Evolutionary conservation across 2,797 vertebrate genomes (phyloP).

Genomic region (Tenualosa thibaudeaui): DNA sequence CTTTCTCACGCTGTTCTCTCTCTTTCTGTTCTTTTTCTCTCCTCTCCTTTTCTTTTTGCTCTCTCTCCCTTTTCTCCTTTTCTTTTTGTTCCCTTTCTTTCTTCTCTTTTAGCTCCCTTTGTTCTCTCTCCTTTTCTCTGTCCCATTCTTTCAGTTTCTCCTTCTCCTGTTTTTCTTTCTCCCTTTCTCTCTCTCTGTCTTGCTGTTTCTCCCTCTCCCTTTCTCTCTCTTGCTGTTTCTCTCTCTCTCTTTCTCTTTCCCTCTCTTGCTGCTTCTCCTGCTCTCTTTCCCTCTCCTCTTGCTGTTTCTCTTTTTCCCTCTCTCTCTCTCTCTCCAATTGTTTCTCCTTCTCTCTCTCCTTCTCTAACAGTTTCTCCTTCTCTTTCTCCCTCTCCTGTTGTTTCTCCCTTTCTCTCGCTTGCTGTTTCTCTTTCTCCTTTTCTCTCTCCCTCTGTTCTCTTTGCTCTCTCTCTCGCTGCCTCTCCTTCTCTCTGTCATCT

Average conservation of each 20-base stretch:
- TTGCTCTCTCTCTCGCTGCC: conserved; percentile 22
- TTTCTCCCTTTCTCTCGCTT: conserved; percentile 46
- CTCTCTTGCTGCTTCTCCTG: conserved; percentile 47
- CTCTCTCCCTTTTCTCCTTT: conserved; percentile 50
- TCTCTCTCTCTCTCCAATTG: conserved; percentile 57
- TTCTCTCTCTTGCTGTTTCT: conserved; percentile 54
- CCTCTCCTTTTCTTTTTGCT: conserved; percentile 39
- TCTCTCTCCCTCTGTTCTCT: conserved; percentile 21
- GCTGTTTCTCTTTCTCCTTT: conserved; percentile 38
- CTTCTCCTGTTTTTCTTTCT: conserved; percentile 27
- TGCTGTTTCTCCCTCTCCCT: conserved; percentile 29
- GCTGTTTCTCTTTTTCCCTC: conserved; percentile 60
- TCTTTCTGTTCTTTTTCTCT: conserved; percentile 41
- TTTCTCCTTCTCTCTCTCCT: conserved; percentile 42
- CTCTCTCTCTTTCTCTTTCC: conserved; percentile 53
- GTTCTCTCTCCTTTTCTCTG: conserved; percentile 26
- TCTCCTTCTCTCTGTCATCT: conserved; percentile 48
- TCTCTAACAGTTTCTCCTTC: conserved; percentile 50
- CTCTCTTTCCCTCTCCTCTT: conserved; percentile 56
- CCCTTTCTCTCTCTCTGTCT: conserved; percentile 55
- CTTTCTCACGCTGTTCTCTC: conserved; percentile 29
- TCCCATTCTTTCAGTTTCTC: conserved; percentile 17
- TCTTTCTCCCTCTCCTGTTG: conserved; percentile 60
- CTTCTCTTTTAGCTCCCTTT: conserved; percentile 38
- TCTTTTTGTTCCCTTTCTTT: conserved; percentile 37